Conservation (phyloP, 1,140 invertebrate species). For the Psilanteris sp. region DNA sequence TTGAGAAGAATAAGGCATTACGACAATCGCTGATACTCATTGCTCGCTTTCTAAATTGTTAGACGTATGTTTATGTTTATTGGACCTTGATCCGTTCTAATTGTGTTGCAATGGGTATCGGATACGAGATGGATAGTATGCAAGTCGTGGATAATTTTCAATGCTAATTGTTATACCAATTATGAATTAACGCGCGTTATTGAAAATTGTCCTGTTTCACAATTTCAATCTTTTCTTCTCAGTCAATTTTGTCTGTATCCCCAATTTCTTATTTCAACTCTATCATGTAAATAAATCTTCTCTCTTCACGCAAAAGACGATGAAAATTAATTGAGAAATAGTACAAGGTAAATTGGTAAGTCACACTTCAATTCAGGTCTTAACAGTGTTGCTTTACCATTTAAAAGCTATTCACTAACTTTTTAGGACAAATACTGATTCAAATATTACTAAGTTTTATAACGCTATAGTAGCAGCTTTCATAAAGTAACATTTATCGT, state of each 20-base stretch:
- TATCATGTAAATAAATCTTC: conserved; percentile 46
- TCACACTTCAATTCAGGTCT: conserved; percentile 54
- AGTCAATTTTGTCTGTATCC: conserved; percentile 47
- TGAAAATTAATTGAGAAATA: conserved; percentile 35
- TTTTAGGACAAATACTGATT: conserved; percentile 46
- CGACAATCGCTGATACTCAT: conserved; percentile 41
- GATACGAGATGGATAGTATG: conserved; percentile 19
- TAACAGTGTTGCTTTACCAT: conserved; percentile 63
- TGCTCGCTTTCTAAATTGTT: conserved; percentile 25
- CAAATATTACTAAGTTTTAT: conserved; percentile 45
- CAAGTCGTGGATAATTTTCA: too few species aligned
- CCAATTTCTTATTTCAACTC: conserved; percentile 51
- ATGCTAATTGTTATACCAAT: too few species aligned
- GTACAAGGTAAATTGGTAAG: conserved; percentile 57
- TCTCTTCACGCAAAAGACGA: conserved; percentile 52
- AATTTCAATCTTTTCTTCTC: conserved; percentile 44
- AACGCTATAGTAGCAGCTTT: conserved; percentile 62
- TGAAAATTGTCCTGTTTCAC: conserved; percentile 40
- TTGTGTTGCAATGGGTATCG: conserved; percentile 55
- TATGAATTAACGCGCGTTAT: not conserved
- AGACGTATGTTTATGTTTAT: conserved; percentile 13
- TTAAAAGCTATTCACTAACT: conserved; percentile 59
- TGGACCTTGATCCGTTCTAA: too few species aligned
- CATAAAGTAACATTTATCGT: conserved; percentile 38
- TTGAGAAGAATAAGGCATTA: not conserved